phyloP scores from a whole-genome alignment of 2,113 vertebrate genomes.

The Panurus biarmicus region DNA sequence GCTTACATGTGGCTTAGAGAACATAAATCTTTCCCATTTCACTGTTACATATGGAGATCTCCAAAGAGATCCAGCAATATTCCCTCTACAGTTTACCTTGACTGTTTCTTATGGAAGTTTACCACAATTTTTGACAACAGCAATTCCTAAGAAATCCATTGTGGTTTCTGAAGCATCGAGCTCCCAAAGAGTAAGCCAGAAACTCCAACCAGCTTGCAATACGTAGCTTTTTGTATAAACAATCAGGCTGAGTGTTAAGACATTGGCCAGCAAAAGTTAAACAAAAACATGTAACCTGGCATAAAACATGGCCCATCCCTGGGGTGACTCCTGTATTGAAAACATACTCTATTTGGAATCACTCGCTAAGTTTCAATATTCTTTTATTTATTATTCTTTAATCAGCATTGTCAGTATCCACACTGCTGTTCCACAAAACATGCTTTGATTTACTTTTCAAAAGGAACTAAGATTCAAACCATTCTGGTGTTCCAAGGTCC shows the following conservation, averaged over 20 bases:
- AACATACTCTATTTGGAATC: neutral
- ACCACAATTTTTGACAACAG: neutral
- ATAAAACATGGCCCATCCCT: accelerated
- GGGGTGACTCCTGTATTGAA: neutral
- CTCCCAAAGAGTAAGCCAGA: neutral
- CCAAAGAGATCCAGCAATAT: neutral
- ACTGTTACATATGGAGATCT: neutral
- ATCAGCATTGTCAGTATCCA: neutral
- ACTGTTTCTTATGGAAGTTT: neutral
- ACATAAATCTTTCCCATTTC: neutral
- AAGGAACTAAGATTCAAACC: neutral
- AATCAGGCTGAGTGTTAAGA: neutral
- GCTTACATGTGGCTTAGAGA: neutral
- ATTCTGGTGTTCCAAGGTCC: neutral
- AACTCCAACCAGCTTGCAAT: neutral
- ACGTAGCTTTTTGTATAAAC: neutral
- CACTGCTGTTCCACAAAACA: neutral
- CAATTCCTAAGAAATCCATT: neutral
- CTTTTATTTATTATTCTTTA: neutral
- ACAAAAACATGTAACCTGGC: neutral
- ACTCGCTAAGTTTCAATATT: neutral
- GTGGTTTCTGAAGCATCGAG: neutral
- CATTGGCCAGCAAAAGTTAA: neutral
- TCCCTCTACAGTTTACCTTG: neutral
- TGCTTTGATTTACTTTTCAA: neutral